Base-by-base conservation (phyloP, 1,140 invertebrate species). In the Apis laboriosa region DNA sequence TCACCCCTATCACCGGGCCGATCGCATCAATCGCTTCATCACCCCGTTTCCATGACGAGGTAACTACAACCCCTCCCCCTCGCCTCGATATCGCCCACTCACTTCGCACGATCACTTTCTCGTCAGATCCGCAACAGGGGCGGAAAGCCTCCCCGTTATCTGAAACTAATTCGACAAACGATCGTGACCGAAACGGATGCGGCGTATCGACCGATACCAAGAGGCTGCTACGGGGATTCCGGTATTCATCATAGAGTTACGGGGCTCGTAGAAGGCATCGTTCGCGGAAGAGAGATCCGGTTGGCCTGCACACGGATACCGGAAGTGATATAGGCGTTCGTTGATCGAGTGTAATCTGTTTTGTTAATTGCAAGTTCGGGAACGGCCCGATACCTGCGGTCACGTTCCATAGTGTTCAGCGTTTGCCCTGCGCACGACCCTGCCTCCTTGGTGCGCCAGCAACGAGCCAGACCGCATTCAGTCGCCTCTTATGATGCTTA, bases 341-440 rank as follows among this genome's bases (percentile, higher is more conserved):
- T 91, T 92, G 92, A 92, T 92, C 89, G 92, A 92, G 90, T 89
- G 90, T 92, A 92, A 91, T 92, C 91, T 92, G 91, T 92, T 92
- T 92, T 92, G 92, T 92, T 92, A 92, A 92, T 92, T 92, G 92
- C 91, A 90, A 90, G 90, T 89, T 92, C 90, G 88, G 90, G 88
- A 88, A 90, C 34, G 90, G 91, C 72, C 84, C 90, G 90, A 91
- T 92, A 91, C 87, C 86, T 92, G 91, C 84, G 91, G 91, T 92
- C 85, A 80, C 85, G 86, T 90, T 83, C 83, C 63, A 84, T 87
- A 90, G 88, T 84, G 90, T 92, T 91, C 90, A 91, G 88, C 88
- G 34, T 43, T 78, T 49, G 61, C 15, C 51, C 64, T 43, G 17
- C 28, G 64, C 75, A 13, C 63, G 61, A 24, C 43, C 66, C 67